These are phyloP conservation scores for Capreolus pygargus DNA, from an alignment of 2,113 vertebrate genomes.

Conservation along the genomic window DNA sequence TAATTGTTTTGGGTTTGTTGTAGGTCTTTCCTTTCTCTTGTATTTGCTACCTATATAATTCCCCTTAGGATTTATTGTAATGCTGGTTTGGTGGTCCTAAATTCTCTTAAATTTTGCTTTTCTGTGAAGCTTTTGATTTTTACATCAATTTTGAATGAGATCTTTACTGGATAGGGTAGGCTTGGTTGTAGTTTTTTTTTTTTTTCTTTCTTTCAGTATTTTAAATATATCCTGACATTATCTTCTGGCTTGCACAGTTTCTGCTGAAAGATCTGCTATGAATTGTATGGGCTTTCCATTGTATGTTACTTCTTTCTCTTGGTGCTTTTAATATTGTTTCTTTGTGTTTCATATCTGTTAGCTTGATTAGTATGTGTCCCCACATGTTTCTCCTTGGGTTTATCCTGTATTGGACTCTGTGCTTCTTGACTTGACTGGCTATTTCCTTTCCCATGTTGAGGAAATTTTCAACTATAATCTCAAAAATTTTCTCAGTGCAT, in stretches of 20 bases:
- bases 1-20: not conserved
- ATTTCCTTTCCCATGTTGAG: not conserved
- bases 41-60: fast-evolving
- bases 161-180: not conserved
- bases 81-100: not conserved
- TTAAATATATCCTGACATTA: not conserved
- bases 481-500: not conserved
- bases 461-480: not conserved
- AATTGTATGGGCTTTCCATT: not conserved
- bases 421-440: not conserved
- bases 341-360: not conserved
- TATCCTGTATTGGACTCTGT: not conserved
- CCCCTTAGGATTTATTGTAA: not conserved
- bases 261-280: not conserved
- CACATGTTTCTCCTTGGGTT: not conserved
- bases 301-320: not conserved
- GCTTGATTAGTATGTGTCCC: not conserved
- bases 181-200: not conserved
- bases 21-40: not conserved
- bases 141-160: not conserved
- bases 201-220: not conserved
- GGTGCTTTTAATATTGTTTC: not conserved
- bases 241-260: no score
- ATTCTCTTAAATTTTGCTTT: not conserved
- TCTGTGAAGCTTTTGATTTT: not conserved